Evolutionary conservation across 2,113 vertebrate species (phyloP).

Genomic region (Sylvietta virens): DNA sequence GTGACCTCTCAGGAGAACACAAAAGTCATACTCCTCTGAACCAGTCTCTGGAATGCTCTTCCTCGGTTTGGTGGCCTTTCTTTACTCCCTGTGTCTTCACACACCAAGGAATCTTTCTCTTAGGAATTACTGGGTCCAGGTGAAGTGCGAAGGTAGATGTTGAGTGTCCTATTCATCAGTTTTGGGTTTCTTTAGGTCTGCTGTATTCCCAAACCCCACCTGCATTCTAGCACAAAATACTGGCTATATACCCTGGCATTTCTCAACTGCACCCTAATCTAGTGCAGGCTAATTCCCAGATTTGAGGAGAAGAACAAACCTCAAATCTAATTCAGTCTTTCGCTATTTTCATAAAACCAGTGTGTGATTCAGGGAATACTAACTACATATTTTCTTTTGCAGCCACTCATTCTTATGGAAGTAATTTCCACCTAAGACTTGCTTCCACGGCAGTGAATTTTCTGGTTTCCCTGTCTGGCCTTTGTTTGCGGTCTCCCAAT

Average conservation of each 20-base stretch:
- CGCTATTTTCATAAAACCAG: not conserved
- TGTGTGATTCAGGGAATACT: not conserved
- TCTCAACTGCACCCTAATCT: fast-evolving
- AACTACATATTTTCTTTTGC: not conserved
- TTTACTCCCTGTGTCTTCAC: not conserved
- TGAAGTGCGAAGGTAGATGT: not conserved
- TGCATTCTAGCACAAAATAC: not conserved
- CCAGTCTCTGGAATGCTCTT: not conserved
- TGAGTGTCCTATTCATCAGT: not conserved
- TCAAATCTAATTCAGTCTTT: not conserved
- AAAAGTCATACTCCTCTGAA: not conserved
- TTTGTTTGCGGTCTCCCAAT: not conserved
- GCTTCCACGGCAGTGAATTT: not conserved
- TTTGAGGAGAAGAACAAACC: not conserved
- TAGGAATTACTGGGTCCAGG: not conserved
- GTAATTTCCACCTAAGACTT: not conserved
- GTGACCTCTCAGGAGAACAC: not conserved
- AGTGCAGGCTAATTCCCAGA: not conserved
- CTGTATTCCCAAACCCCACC: not conserved
- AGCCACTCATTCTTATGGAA: not conserved
- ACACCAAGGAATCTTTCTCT: not conserved
- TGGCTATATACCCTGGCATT: not conserved
- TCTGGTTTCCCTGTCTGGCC: not conserved
- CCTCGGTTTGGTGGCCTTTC: not conserved
- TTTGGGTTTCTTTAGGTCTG: not conserved